phyloP scores from a whole-genome alignment of 2,797 vertebrate genomes.

The Protonibea diacanthus region DNA sequence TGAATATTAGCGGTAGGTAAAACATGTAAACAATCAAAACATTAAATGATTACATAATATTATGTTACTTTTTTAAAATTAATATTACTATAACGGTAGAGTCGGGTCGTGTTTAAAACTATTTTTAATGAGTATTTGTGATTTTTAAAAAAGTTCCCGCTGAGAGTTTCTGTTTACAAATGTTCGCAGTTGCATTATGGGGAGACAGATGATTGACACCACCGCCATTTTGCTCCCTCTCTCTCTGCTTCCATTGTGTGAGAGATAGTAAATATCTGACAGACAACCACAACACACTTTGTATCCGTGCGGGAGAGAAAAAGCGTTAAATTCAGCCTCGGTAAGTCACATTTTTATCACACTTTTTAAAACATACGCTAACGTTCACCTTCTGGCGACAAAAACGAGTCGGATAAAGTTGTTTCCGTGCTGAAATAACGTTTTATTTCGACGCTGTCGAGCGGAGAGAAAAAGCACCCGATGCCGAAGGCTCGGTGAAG shows the following conservation, averaged over 20 bases:
- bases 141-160: not conserved
- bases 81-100: accelerated
- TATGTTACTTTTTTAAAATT: no score
- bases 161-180: slow-evolving; percentile 72
- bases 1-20: no score
- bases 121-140: not conserved
- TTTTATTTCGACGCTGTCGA: slow-evolving; percentile 68
- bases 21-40: no score
- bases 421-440: slow-evolving; percentile 56
- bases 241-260: slow-evolving; percentile 86
- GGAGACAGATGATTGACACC: slow-evolving; percentile 84
- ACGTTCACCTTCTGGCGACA: slow-evolving; percentile 37
- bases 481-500: slow-evolving; percentile 37
- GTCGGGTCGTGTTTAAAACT: not conserved
- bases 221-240: slow-evolving; percentile 87
- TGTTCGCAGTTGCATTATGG: slow-evolving; percentile 82
- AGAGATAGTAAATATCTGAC: slow-evolving; percentile 88
- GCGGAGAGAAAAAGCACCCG: slow-evolving; percentile 64
- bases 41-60: not conserved
- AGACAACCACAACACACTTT: slow-evolving; percentile 83
- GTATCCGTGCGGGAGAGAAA: slow-evolving; percentile 61
- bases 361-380: slow-evolving; percentile 21
- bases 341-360: slow-evolving; percentile 69
- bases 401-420: slow-evolving; percentile 44
- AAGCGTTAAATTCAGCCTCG: slow-evolving; percentile 64